Percentiles rank a stretch among this genome's conserved stretches.
Evolutionary conservation across 2,888 invertebrate genomes (phyloP).

Genomic region (Romanomermis culicivorax): DNA sequence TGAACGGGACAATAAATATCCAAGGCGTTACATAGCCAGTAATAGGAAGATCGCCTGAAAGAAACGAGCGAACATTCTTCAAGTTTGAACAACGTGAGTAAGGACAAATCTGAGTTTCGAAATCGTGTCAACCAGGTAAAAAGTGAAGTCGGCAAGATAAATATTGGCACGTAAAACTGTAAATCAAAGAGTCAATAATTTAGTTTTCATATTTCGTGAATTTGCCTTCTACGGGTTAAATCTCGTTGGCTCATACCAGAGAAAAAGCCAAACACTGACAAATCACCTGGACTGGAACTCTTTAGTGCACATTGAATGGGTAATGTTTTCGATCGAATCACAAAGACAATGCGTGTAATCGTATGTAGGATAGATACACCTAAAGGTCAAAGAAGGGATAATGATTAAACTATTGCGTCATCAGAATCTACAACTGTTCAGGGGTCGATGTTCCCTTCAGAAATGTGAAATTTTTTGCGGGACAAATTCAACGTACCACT

Average conservation of each 20-base stretch:
- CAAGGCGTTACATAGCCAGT: constrained; percentile 93
- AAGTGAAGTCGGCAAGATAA: too few relatives aligned
- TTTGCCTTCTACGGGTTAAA: constrained; percentile 40
- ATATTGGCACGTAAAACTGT: too few relatives aligned
- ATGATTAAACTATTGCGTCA: too few relatives aligned
- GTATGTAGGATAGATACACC: constrained; percentile 95
- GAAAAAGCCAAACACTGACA: constrained; percentile 2
- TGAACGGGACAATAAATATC: constrained; percentile 95
- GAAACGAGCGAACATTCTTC: too few relatives aligned
- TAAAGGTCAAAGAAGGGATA: constrained; percentile 16
- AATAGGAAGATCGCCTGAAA: constrained; percentile 72
- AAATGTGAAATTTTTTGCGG: neutral
- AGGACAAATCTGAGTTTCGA: constrained; percentile 93
- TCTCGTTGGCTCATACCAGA: neutral
- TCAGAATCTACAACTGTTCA: too few relatives aligned
- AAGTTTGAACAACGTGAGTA: constrained; percentile 66
- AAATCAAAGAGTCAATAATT: constrained; percentile 94
- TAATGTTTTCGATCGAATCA: constrained; percentile 91
- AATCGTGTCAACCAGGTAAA: constrained; percentile 95
- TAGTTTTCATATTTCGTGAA: constrained; percentile 97
- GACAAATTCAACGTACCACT: constrained; percentile 42
- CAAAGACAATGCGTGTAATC: constrained; percentile 97
- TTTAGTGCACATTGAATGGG: constrained; percentile 95
- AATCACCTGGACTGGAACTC: constrained; percentile 72
- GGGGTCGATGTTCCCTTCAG: too few relatives aligned